A percentile compares a stretch with the other conserved stretches of the same genome.
Evolutionary conservation across 2,797 vertebrate species (phyloP).

Genomic region (Crypturellus tataupa): DNA sequence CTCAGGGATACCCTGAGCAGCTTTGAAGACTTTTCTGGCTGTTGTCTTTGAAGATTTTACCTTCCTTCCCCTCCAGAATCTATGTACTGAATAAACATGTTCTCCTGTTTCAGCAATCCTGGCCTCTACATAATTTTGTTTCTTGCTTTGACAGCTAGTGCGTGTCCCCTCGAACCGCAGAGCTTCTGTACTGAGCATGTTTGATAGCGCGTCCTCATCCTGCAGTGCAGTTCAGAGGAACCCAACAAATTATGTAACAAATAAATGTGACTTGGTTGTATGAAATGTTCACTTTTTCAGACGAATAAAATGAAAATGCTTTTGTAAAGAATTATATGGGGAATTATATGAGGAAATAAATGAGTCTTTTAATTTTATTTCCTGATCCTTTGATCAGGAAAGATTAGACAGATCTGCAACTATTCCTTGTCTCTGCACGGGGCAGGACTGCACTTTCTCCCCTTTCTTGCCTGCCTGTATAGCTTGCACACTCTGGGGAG

Average conservation of each 20-base stretch:
- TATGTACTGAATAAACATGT: neutral
- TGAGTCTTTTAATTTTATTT: neutral
- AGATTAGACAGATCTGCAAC: neutral
- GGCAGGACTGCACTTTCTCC: neutral
- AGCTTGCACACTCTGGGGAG: neutral
- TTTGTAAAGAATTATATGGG: neutral
- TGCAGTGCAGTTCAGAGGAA: neutral
- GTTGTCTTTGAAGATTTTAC: neutral
- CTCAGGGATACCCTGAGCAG: neutral
- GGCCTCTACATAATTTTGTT: neutral
- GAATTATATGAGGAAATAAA: neutral
- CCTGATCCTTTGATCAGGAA: neutral
- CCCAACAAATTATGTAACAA: neutral
- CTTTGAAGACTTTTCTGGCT: neutral
- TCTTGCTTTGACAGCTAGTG: neutral
- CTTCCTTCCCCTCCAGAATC: neutral
- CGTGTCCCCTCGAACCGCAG: neutral
- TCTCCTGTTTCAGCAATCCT: neutral
- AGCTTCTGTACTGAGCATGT: neutral
- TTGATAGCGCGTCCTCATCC: neutral
- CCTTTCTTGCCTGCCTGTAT: neutral
- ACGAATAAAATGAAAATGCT: rapidly evolving
- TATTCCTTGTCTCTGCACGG: neutral
- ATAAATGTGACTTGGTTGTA: neutral
- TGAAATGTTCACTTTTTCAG: neutral